Conservation (phyloP, 2,113 vertebrate genomes). For the Salvelinus fontinalis region DNA sequence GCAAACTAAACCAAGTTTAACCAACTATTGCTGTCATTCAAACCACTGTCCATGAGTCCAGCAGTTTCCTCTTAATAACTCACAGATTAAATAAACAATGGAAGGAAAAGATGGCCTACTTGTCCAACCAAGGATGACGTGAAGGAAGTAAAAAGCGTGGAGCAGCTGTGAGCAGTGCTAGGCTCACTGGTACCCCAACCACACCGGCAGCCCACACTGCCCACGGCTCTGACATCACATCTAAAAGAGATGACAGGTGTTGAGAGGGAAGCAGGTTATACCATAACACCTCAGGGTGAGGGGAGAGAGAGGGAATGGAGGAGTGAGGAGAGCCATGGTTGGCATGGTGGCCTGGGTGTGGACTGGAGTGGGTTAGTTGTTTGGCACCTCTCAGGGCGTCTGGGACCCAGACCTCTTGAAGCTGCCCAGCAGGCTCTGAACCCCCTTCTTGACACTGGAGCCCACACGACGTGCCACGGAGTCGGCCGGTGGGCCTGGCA, state of each 20-base stretch:
- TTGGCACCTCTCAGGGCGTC: constrained; percentile 67
- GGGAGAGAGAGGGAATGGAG: not conserved
- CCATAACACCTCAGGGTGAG: not conserved
- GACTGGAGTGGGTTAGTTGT: not conserved
- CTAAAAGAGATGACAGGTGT: not conserved
- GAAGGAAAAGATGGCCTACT: not conserved
- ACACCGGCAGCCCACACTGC: not conserved
- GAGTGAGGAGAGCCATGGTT: not conserved
- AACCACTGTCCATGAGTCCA: not conserved
- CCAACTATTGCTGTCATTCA: not conserved
- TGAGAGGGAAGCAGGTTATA: not conserved
- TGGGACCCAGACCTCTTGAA: constrained; percentile 79
- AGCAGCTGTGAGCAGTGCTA: constrained; percentile 2
- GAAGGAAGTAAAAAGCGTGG: not conserved
- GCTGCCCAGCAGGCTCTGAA: constrained; percentile 80
- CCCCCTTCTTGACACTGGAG: constrained; percentile 79
- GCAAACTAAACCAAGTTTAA: not conserved
- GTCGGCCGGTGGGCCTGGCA: constrained; percentile 79
- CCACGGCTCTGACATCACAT: not conserved
- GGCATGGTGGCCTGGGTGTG: not conserved
- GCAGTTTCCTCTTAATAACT: not conserved
- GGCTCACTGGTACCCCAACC: not conserved
- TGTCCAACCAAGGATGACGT: not conserved
- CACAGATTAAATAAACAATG: too few species aligned
- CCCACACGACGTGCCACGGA: constrained; percentile 82